Evolutionary conservation across 2,113 vertebrate genomes (phyloP).

Genomic region (Sapayoa aenigma): DNA sequence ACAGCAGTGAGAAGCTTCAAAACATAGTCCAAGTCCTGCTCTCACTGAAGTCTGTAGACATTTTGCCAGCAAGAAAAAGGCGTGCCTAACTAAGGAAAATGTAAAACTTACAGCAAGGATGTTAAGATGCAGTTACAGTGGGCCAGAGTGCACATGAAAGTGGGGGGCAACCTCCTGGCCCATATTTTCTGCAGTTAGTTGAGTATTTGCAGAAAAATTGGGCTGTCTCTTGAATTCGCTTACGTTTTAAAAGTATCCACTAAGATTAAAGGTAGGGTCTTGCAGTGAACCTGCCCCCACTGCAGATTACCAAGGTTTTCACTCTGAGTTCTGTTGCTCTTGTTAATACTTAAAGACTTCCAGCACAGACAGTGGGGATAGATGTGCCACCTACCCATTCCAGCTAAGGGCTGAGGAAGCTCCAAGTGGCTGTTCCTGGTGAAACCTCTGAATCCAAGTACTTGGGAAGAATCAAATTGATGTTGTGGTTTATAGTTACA

Average conservation of each 20-base stretch:
- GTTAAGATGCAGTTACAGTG: fast-evolving
- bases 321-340: background rate
- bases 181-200: background rate
- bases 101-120: background rate
- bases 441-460: background rate
- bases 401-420: background rate
- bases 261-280: background rate
- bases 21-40: background rate
- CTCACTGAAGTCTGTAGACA: background rate
- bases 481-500: fast-evolving
- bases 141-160: fast-evolving
- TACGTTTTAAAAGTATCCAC: background rate
- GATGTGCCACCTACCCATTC: background rate
- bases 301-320: background rate
- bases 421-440: fast-evolving
- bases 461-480: background rate
- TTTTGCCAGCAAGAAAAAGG: background rate
- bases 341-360: background rate
- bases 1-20: fast-evolving
- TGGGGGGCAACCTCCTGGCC: background rate
- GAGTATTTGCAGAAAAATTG: background rate
- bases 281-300: background rate
- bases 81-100: background rate
- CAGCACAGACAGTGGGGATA: background rate
- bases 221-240: background rate